phyloP scores from a whole-genome alignment of 2,113 vertebrate species.

The Delphinapterus leucas region DNA sequence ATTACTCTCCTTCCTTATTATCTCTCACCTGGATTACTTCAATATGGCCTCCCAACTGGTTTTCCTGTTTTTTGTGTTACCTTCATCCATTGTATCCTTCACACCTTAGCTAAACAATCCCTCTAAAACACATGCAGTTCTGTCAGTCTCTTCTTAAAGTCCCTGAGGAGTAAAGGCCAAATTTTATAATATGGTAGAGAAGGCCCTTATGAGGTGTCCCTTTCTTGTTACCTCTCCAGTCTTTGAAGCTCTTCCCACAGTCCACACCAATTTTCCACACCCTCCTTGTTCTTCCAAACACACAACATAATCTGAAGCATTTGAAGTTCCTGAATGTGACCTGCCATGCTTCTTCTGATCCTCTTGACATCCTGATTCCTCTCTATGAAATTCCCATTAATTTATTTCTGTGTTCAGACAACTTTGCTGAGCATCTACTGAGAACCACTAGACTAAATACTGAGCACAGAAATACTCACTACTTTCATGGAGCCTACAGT shows the following conservation, averaged over 20 bases:
- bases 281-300: not conserved
- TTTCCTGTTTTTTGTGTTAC: not conserved
- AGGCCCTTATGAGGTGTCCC: not conserved
- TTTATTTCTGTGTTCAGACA: not conserved
- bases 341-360: not conserved
- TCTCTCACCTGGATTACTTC: not conserved
- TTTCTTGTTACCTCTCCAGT: not conserved
- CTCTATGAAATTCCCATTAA: not conserved
- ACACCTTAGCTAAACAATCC: not conserved
- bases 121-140: not conserved
- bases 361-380: not conserved
- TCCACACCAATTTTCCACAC: not conserved
- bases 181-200: not conserved
- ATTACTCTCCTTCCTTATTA: too few relatives aligned
- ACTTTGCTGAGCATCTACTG: not conserved
- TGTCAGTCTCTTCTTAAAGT: not conserved
- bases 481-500: not conserved
- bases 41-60: not conserved
- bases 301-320: not conserved
- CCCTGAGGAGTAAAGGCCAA: not conserved
- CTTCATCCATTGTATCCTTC: too few relatives aligned
- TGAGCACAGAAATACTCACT: not conserved
- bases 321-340: not conserved
- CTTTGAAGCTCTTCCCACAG: not conserved
- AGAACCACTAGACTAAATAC: not conserved